A percentile compares a stretch with the other conserved stretches of the same genome.
phyloP scores from a whole-genome alignment of 2,888 invertebrate genomes.

The Euplagia quadripunctaria region DNA sequence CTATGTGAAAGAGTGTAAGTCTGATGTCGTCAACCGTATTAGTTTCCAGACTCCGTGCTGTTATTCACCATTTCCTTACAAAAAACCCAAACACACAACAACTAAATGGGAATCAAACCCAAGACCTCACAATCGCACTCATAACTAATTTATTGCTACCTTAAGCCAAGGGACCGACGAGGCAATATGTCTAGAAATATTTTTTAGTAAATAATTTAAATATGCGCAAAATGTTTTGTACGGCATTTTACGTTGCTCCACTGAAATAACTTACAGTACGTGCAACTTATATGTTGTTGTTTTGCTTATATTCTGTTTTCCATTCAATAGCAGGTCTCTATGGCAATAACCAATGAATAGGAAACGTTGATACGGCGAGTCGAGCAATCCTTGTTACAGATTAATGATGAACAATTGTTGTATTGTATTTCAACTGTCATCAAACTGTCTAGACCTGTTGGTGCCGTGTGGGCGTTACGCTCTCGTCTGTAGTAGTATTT shows the following conservation, averaged over 20 bases:
- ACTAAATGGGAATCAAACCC: background rate
- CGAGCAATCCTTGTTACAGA: background rate
- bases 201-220: too few relatives aligned
- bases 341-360: background rate
- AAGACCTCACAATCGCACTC: background rate
- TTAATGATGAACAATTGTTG: background rate
- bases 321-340: background rate
- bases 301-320: background rate
- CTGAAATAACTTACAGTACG: background rate
- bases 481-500: too few relatives aligned
- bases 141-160: too few relatives aligned
- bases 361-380: background rate
- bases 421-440: background rate
- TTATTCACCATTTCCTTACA: background rate
- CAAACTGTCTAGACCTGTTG: background rate
- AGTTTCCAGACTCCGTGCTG: background rate
- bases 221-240: too few relatives aligned
- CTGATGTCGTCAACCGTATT: background rate
- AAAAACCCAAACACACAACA: too few relatives aligned
- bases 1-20: too few relatives aligned
- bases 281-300: background rate
- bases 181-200: too few relatives aligned
- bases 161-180: too few relatives aligned
- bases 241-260: too few relatives aligned
- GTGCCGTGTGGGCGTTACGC: too few relatives aligned